phyloP scores from a whole-genome alignment of 2,113 vertebrate genomes.

The Periophthalmus modestus region DNA sequence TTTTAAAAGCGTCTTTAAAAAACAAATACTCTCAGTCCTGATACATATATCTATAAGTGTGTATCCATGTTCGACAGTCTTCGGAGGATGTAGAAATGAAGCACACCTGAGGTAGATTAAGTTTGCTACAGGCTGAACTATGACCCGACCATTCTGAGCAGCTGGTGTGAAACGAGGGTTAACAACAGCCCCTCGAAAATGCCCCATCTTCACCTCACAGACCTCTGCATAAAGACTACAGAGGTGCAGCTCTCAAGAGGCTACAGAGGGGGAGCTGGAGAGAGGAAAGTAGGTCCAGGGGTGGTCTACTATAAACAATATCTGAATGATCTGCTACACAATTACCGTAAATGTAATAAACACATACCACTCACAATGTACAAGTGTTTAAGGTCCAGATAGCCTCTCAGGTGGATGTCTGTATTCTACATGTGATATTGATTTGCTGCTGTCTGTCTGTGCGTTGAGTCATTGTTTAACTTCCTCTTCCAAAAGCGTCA shows the following conservation, averaged over 20 bases:
- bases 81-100: constrained; percentile 57
- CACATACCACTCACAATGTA: constrained; percentile 49
- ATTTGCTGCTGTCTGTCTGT: constrained; percentile 77
- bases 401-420: constrained; percentile 58
- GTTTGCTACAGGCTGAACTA: constrained; percentile 71
- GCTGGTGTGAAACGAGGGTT: constrained; percentile 81
- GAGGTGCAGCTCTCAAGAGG: constrained; percentile 39
- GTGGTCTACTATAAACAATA: constrained; percentile 51
- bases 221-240: constrained; percentile 19
- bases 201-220: constrained; percentile 20
- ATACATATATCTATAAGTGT: neutral
- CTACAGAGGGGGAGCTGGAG: constrained; percentile 34
- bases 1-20: neutral
- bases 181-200: constrained; percentile 61
- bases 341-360: constrained; percentile 41
- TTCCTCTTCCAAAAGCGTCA: constrained; percentile 59
- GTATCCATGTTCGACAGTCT: constrained; percentile 24
- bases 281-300: constrained; percentile 16
- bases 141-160: constrained; percentile 72
- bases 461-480: constrained; percentile 71
- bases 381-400: constrained; percentile 36
- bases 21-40: neutral
- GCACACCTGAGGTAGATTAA: constrained; percentile 78
- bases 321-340: constrained; percentile 33
- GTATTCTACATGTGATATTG: constrained; percentile 71